Percentiles rank a stretch among this genome's conserved stretches.
These are phyloP conservation scores for Cervus canadensis DNA, from an alignment of 2,113 vertebrate species.

Conservation along the genomic window DNA sequence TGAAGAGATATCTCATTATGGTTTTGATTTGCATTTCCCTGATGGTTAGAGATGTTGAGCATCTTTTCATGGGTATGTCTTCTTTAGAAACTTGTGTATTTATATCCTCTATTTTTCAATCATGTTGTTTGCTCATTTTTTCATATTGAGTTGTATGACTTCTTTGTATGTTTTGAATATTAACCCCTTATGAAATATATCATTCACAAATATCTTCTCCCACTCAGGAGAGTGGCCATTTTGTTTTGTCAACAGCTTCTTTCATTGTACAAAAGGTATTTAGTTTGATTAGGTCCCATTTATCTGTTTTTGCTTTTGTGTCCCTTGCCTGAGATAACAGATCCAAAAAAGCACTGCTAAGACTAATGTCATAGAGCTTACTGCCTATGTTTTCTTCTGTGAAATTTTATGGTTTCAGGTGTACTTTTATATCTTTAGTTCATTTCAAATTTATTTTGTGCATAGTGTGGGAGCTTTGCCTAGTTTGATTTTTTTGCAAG, in stretches of 20 bases:
- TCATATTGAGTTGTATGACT: background rate
- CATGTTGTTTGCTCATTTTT: background rate
- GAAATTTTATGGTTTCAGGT: background rate
- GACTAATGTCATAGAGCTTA: background rate
- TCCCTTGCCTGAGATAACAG: background rate
- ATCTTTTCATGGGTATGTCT: background rate
- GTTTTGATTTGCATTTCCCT: background rate
- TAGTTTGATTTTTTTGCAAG: background rate
- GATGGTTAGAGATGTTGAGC: background rate
- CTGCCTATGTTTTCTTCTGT: background rate
- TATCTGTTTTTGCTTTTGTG: background rate
- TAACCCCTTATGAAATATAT: background rate
- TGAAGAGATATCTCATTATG: background rate
- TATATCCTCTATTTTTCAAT: background rate
- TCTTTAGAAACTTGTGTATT: background rate
- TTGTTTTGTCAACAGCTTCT: background rate
- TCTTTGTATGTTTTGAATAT: background rate
- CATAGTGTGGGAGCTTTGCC: background rate
- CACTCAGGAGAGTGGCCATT: background rate
- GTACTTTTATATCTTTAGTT: background rate
- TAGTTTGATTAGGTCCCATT: background rate
- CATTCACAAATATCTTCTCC: background rate
- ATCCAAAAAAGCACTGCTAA: background rate
- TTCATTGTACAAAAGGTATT: background rate
- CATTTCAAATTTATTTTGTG: background rate